Percentiles rank a stretch among this genome's conserved stretches.
These are phyloP conservation scores for Choristoneura rosaceana DNA, from an alignment of 2,888 invertebrate genomes.

Conservation along the genomic window DNA sequence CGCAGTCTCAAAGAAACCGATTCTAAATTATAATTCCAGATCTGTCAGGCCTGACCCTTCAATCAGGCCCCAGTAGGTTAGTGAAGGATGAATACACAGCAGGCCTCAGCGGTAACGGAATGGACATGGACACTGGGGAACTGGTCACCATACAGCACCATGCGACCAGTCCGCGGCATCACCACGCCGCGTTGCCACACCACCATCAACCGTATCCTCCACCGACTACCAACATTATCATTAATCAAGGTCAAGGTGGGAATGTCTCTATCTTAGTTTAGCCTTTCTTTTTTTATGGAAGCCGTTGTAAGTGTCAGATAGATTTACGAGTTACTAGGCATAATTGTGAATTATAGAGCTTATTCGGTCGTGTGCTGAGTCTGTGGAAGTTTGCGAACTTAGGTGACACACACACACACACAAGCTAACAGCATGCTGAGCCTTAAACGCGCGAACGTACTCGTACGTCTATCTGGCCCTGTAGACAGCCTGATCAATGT, in stretches of 20 bases:
- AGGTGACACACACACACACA: too few relatives aligned
- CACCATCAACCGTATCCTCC: slow-evolving; percentile 78
- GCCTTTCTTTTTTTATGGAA: too few relatives aligned
- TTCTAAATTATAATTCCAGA: slow-evolving; percentile 83
- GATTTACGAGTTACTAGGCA: too few relatives aligned
- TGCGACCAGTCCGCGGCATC: slow-evolving; percentile 79
- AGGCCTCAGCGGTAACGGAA: slow-evolving; percentile 86
- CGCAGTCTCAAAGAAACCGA: not conserved
- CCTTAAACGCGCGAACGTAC: too few relatives aligned
- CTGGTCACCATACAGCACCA: slow-evolving; percentile 82
- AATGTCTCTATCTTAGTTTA: not conserved
- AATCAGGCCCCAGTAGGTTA: slow-evolving; percentile 92
- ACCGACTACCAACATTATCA: slow-evolving; percentile 72
- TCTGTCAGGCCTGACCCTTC: slow-evolving; percentile 95
- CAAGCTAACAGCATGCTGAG: too few relatives aligned
- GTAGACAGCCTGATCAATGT: too few relatives aligned
- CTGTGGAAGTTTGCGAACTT: too few relatives aligned
- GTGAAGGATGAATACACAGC: slow-evolving; percentile 97
- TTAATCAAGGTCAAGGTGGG: slow-evolving; percentile 82
- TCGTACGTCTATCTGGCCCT: too few relatives aligned
- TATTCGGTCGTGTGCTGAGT: too few relatives aligned
- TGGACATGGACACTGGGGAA: slow-evolving; percentile 85
- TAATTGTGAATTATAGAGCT: too few relatives aligned
- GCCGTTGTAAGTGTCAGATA: too few relatives aligned
- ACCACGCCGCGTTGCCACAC: slow-evolving; percentile 74